A percentile compares a stretch with the other conserved stretches of the same genome.
Evolutionary conservation across 2,888 invertebrate species (phyloP).

Genomic region (Hipparchia sbordonii): DNA sequence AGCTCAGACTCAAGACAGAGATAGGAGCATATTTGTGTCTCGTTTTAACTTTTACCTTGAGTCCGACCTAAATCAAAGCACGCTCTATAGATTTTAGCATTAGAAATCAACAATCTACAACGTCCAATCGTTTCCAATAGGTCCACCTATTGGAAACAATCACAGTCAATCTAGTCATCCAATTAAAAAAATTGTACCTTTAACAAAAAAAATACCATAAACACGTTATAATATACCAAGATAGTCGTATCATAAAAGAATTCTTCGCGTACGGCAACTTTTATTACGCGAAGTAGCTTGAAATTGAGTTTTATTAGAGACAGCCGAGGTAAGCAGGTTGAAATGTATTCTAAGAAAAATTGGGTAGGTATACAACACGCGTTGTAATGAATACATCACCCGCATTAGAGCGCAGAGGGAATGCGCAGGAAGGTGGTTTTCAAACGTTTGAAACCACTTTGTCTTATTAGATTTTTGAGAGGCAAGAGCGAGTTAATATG

Average conservation of each 20-base stretch:
- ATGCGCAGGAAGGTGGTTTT: conserved; percentile 21
- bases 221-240: conserved; percentile 4
- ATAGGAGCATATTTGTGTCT: no score
- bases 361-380: background rate
- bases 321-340: conserved; percentile 10
- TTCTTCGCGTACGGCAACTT: conserved; percentile 1
- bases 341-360: conserved; percentile 15
- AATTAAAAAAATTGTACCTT: no score
- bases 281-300: conserved; percentile 13
- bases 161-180: no score
- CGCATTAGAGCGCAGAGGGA: conserved; percentile 12
- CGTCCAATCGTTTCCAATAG: no score
- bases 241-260: conserved; percentile 8
- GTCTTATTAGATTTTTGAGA: conserved; percentile 12
- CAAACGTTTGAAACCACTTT: conserved; percentile 30
- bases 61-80: no score
- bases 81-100: no score
- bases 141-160: no score
- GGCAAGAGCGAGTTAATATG: background rate
- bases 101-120: no score
- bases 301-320: conserved; percentile 24
- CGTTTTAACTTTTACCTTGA: no score
- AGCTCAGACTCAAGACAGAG: no score
- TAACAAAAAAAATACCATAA: background rate
- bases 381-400: conserved; percentile 29